These are phyloP conservation scores for Euplexia lucipara DNA, from an alignment of 2,888 invertebrate species.

Conservation along the genomic window DNA sequence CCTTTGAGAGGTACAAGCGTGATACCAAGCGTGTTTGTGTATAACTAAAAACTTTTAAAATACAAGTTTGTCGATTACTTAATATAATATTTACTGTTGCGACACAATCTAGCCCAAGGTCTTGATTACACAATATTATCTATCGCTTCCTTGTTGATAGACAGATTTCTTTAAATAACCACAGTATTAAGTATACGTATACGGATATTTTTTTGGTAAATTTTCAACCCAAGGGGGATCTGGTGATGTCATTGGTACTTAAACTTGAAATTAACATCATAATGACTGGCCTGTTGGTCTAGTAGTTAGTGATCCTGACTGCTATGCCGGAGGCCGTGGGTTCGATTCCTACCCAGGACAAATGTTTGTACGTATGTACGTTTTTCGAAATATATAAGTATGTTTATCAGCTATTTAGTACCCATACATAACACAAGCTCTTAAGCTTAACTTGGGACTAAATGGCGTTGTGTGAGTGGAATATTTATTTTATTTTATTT, in stretches of 20 bases:
- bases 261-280: not conserved
- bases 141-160: conserved; percentile 57
- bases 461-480: no score
- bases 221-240: conserved; percentile 5
- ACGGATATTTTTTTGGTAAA: conserved; percentile 10
- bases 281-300: no score
- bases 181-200: conserved; percentile 1
- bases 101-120: conserved; percentile 60
- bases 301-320: no score
- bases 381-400: no score
- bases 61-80: conserved; percentile 5
- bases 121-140: conserved; percentile 58
- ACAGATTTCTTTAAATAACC: conserved; percentile 41
- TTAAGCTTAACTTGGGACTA: no score
- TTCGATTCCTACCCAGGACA: no score
- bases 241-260: conserved; percentile 1
- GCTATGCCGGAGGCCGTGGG: no score
- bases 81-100: conserved; percentile 40
- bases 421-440: no score
- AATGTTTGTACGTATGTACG: no score
- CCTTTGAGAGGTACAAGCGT: no score
- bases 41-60: conserved; percentile 5
- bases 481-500: no score
- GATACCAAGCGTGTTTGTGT: not conserved
- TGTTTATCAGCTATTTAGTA: no score